phyloP scores from a whole-genome alignment of 2,888 invertebrate species.

The Sphaerophoria taeniata region DNA sequence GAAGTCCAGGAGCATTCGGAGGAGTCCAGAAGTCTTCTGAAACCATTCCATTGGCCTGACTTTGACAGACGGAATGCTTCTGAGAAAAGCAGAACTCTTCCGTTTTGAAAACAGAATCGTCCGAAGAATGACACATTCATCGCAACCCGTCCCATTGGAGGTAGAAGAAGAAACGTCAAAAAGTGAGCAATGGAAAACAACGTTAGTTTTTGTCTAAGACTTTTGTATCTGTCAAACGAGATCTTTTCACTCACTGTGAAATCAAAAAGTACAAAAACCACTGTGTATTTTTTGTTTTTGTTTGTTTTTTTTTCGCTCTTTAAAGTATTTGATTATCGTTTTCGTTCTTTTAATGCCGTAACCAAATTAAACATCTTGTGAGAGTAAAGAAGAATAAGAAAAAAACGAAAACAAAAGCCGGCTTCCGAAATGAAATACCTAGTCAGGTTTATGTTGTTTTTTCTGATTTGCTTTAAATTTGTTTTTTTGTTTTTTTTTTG shows the following conservation, averaged over 20 bases:
- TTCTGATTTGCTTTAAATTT: constrained; percentile 40
- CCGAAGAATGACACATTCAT: no score
- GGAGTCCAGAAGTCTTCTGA: no score
- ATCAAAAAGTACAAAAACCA: constrained; percentile 26
- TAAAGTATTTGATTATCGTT: constrained; percentile 66
- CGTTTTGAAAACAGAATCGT: no score
- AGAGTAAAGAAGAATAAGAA: constrained; percentile 28
- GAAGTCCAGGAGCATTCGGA: no score
- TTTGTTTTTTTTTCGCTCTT: constrained; percentile 45
- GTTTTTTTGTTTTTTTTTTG: constrained; percentile 53
- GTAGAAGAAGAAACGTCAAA: no score
- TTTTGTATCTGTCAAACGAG: no score
- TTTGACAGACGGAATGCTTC: no score
- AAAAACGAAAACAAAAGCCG: constrained; percentile 47
- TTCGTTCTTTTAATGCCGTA: constrained; percentile 63
- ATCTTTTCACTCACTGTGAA: constrained; percentile 12
- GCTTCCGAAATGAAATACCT: constrained; percentile 68
- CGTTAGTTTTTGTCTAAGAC: no score
- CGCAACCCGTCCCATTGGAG: no score
- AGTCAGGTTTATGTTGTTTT: constrained; percentile 60
- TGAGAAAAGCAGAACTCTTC: no score
- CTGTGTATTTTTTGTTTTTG: constrained; percentile 46
- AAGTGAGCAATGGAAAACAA: no score
- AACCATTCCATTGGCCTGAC: no score
- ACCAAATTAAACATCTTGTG: constrained; percentile 69